Evolutionary conservation across 2,888 invertebrate genomes (phyloP).

Genomic region (Hipparchia sbordonii): DNA sequence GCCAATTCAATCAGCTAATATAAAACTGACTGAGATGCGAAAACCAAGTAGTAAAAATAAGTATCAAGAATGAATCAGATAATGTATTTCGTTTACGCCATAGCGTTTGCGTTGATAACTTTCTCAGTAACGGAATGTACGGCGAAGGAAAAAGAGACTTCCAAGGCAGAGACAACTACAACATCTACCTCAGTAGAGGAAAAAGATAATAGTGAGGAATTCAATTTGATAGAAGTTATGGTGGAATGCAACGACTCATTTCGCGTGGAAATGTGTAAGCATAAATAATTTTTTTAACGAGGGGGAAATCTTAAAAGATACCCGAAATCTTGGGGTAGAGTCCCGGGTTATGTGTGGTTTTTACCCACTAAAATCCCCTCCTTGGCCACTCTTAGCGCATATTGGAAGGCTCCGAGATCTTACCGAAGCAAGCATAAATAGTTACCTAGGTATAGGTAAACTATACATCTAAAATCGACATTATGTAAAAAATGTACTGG

Average conservation of each 20-base stretch:
- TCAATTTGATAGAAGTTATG: conserved; percentile 67
- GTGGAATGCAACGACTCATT: conserved; percentile 80
- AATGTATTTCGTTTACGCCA: conserved; percentile 34
- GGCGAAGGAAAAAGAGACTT: conserved; percentile 19
- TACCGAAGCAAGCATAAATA: too few relatives aligned
- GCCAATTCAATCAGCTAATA: conserved; percentile 4
- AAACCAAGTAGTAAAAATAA: not conserved
- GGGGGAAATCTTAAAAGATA: too few relatives aligned
- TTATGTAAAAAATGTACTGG: too few relatives aligned
- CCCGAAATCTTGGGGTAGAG: too few relatives aligned
- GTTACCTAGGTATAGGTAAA: too few relatives aligned
- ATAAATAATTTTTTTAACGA: not conserved
- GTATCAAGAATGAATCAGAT: not conserved
- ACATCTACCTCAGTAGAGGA: conserved; percentile 22
- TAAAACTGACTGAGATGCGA: conserved; percentile 12
- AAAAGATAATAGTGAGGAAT: conserved; percentile 31
- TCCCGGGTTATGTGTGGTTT: too few relatives aligned
- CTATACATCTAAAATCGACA: too few relatives aligned
- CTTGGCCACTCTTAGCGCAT: too few relatives aligned
- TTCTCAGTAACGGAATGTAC: conserved; percentile 34
- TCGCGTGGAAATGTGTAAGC: conserved; percentile 77
- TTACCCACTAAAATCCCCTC: too few relatives aligned
- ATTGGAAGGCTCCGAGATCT: too few relatives aligned
- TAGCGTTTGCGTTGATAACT: conserved; percentile 35
- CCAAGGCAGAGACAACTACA: conserved; percentile 5